phyloP scores from a whole-genome alignment of 2,888 invertebrate species.

The Chrysotoxum bicinctum region DNA sequence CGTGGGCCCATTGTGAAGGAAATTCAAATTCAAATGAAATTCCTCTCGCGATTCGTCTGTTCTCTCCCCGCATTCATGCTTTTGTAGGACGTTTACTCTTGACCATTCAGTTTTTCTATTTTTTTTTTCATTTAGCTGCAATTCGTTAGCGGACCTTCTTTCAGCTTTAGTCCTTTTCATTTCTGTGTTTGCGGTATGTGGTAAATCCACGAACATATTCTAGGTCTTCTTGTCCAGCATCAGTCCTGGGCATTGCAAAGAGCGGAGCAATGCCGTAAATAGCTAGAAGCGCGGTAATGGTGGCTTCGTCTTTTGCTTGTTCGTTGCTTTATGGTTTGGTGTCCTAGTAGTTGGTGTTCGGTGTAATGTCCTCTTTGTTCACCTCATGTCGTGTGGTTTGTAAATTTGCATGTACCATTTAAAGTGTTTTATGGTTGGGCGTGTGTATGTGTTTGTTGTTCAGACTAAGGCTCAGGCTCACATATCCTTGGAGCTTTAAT shows the following conservation, averaged over 20 bases:
- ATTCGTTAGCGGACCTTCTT: slow-evolving; percentile 30
- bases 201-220: slow-evolving; percentile 44
- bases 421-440: slow-evolving; percentile 52
- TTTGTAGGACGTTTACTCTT: slow-evolving; percentile 34
- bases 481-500: slow-evolving; percentile 45
- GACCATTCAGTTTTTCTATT: not conserved
- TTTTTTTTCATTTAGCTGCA: not conserved
- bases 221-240: not conserved
- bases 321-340: slow-evolving; percentile 38
- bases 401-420: slow-evolving; percentile 64
- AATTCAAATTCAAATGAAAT: slow-evolving; percentile 72
- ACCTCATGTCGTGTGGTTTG: slow-evolving; percentile 67
- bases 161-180: slow-evolving; percentile 39
- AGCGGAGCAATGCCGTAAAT: slow-evolving; percentile 39
- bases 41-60: slow-evolving; percentile 46
- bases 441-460: not conserved
- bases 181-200: slow-evolving; percentile 56
- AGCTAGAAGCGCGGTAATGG: slow-evolving; percentile 35
- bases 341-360: slow-evolving; percentile 30
- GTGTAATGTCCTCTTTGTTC: slow-evolving; percentile 64
- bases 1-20: slow-evolving; percentile 57
- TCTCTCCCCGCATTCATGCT: slow-evolving; percentile 14
- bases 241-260: slow-evolving; percentile 9
- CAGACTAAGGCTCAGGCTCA: not conserved
- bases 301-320: slow-evolving; percentile 38